A percentile compares a stretch with the other conserved stretches of the same genome.
phyloP scores from a whole-genome alignment of 2,113 vertebrate species.

The Crotalus helleri region DNA sequence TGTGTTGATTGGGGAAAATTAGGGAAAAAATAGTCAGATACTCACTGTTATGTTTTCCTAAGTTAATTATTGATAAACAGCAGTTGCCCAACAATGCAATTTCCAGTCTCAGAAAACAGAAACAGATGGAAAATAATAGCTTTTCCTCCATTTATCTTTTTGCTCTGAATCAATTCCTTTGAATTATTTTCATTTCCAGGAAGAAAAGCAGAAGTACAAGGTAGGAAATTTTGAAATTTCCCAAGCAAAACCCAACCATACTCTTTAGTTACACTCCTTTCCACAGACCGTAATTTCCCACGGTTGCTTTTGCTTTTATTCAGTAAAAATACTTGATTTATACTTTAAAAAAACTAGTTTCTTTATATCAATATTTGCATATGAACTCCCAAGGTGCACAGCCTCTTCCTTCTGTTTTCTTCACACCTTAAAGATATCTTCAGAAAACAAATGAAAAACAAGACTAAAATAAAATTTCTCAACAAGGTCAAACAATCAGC shows the following conservation, averaged over 20 bases:
- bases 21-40: neutral
- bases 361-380: neutral
- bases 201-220: neutral
- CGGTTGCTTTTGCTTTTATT: neutral
- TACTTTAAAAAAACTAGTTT: neutral
- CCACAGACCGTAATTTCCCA: neutral
- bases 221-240: neutral
- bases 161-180: neutral
- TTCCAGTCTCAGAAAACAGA: neutral
- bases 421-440: neutral
- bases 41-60: neutral
- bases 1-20: neutral
- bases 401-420: neutral
- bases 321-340: neutral
- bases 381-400: neutral
- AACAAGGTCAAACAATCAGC: neutral
- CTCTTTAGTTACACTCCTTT: neutral
- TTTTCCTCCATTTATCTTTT: neutral
- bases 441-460: neutral
- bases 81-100: neutral
- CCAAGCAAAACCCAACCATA: neutral
- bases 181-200: neutral
- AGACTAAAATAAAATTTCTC: neutral
- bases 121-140: neutral
- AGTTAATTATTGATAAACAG: neutral